Conservation (phyloP, 2,888 invertebrate species). For the Adineta ricciae region DNA sequence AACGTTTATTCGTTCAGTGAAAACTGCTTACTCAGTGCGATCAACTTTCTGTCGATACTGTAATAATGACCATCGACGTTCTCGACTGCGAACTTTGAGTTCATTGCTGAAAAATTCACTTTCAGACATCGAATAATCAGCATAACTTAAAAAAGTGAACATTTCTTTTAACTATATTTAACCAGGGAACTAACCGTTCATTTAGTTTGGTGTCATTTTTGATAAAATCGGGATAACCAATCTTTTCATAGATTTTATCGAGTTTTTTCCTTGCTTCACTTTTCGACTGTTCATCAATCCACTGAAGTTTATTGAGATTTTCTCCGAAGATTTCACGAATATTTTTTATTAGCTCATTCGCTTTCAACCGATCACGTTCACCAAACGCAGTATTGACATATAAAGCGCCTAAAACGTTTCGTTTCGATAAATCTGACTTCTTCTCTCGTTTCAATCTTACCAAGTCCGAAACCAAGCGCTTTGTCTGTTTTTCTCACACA, state of each 20-base stretch:
- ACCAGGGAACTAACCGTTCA: not conserved
- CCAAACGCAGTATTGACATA: conserved; percentile 45
- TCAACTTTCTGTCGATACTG: conserved; percentile 24
- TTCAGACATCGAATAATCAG: conserved; percentile 19
- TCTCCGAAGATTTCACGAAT: conserved; percentile 76
- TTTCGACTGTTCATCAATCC: conserved; percentile 80
- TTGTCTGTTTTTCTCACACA: conserved; percentile 25
- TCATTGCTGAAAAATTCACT: conserved; percentile 31
- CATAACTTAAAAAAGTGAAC: not conserved
- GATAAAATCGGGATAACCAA: conserved; percentile 70
- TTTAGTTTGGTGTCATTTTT: conserved; percentile 17
- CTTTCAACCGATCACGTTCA: conserved; percentile 65
- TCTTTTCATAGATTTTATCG: conserved; percentile 70
- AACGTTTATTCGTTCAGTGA: not conserved
- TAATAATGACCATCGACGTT: not conserved
- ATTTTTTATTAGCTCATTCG: conserved; percentile 73
- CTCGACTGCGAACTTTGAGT: conserved; percentile 13
- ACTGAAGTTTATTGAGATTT: conserved; percentile 68
- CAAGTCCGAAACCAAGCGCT: conserved; percentile 25
- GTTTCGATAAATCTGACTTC: no score
- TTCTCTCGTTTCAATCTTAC: not conserved
- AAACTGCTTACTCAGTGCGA: conserved; percentile 16
- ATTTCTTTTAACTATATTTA: not conserved
- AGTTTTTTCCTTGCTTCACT: conserved; percentile 49
- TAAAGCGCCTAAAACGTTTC: not conserved